A percentile compares a stretch with the other conserved stretches of the same genome.
These are phyloP conservation scores for Sphecodes monilicornis DNA, from an alignment of 2,888 invertebrate species.

Conservation along the genomic window DNA sequence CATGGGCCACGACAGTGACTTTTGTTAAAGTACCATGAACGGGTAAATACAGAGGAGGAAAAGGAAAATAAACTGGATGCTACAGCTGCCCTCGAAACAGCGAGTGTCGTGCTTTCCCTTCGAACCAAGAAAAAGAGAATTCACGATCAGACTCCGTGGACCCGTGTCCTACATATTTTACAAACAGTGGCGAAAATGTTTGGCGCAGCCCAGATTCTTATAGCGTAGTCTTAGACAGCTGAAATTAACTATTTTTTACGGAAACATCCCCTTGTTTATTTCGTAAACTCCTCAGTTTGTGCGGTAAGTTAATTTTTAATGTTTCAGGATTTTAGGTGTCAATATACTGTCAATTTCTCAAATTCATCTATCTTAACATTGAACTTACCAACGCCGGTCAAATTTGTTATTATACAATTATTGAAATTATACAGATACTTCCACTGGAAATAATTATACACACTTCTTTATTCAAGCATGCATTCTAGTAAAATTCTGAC, in stretches of 20 bases:
- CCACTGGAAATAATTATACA: too few species aligned
- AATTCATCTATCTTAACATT: too few species aligned
- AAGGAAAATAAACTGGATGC: constrained; percentile 27
- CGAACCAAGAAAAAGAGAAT: neutral
- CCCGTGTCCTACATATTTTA: constrained; percentile 12
- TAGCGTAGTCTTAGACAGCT: too few species aligned
- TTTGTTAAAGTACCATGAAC: constrained; percentile 49
- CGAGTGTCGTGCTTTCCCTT: constrained; percentile 22
- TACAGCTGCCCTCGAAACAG: constrained; percentile 11
- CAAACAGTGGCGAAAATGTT: constrained; percentile 10
- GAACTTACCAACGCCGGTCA: too few species aligned
- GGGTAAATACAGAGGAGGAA: constrained; percentile 31
- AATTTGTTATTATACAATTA: too few species aligned
- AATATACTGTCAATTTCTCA: too few species aligned
- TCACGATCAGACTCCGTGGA: constrained; percentile 27
- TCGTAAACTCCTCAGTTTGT: neutral
- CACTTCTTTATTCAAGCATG: too few species aligned
- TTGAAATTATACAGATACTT: too few species aligned
- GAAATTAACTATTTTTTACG: neutral
- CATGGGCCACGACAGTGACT: constrained; percentile 47
- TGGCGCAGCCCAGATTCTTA: neutral
- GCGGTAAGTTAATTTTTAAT: too few species aligned
- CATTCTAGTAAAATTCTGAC: too few species aligned
- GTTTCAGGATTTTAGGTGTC: too few species aligned
- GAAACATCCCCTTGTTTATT: neutral